Evolutionary conservation across 2,797 vertebrate genomes (phyloP), one percentile per base, ranked within the genome.

Genomic region (Takifugu ocellatus): DNA sequence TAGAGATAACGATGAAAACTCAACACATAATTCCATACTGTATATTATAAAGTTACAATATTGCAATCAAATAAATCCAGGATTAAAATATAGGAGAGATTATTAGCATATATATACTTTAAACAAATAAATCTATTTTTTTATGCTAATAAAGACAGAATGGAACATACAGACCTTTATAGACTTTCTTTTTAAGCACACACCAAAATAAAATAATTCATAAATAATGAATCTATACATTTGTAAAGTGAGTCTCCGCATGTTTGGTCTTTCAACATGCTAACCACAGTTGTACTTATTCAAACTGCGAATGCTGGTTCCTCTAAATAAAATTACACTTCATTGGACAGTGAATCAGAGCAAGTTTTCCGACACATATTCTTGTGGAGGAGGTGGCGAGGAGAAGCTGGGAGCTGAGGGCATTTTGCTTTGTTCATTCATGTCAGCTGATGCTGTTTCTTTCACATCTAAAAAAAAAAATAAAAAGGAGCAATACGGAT

Each of bases 381-480:
- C 81, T 0, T 86, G 80, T 55, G 87, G 84, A 52, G 84, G 49
- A 7, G 78, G 46, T 1, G 63, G 56, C 5, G 64, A 54, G 21
- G 74, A 82, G 61, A 91, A 76, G 51, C 74, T 64, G 36, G 84
- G 31, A 69, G 63, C 14, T 2, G 83, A 82, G 59, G 84, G 69
- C 14, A 42, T 71, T 63, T 79, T 82, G 53, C 75, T 74, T 69
- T 66, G 75, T 68, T 87, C 90, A 27, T 68, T 64, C 44, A 68
- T 51, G 17, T 57, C 73, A 63, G 70, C 71, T 29, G 45, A 49
- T 7, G 73, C 33, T 29, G 72, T 59, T 52, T 89, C 85, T 48
- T 59, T 84, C 47, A 74, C 54, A 83, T 85, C 95, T 96, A 42
- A 29, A 86, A 31, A 85, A 72, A 61, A 2, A 64, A 2, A 48